Evolutionary conservation across 2,113 vertebrate species (phyloP).

Genomic region (Hippocampus zosterae): DNA sequence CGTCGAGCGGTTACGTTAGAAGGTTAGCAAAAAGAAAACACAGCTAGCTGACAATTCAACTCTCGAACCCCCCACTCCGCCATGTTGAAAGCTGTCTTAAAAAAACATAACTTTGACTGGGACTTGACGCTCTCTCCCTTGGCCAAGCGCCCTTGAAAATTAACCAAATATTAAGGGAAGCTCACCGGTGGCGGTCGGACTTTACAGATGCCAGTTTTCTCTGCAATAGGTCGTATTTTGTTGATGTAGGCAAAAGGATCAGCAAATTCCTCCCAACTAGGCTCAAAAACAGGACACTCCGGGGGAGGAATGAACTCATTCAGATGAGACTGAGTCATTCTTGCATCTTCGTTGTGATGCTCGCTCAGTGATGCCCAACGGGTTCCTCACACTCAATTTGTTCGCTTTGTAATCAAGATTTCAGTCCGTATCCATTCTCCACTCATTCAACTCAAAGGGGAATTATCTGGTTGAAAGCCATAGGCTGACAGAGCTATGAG

Average conservation of each 20-base stretch:
- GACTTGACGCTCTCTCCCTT: conserved; percentile 27
- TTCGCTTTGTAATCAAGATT: conserved; percentile 29
- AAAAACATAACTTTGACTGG: conserved; percentile 70
- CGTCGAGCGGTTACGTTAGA: not conserved
- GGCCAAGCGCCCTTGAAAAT: not conserved
- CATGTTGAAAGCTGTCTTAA: conserved; percentile 82
- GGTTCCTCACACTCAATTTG: conserved; percentile 16
- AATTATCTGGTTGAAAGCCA: conserved; percentile 67
- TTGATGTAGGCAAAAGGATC: conserved; percentile 95
- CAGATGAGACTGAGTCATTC: conserved; percentile 72
- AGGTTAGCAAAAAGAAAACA: conserved; percentile 23
- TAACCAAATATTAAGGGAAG: conserved; percentile 18
- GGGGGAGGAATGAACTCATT: conserved; percentile 93
- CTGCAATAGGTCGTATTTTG: conserved; percentile 95
- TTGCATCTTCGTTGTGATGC: conserved; percentile 62
- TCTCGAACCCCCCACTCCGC: conserved; percentile 77
- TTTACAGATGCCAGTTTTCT: conserved; percentile 97
- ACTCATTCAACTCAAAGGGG: conserved; percentile 72
- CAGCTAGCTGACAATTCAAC: conserved; percentile 58
- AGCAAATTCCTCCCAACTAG: conserved; percentile 91
- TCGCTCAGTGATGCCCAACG: conserved; percentile 29
- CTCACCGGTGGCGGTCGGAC: conserved; percentile 92
- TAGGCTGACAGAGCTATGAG: conserved; percentile 34
- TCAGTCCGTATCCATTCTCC: conserved; percentile 69
- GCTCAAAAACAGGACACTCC: conserved; percentile 96